These are phyloP conservation scores for Cerastis rubricosa DNA, from an alignment of 2,888 invertebrate species.

Conservation along the genomic window DNA sequence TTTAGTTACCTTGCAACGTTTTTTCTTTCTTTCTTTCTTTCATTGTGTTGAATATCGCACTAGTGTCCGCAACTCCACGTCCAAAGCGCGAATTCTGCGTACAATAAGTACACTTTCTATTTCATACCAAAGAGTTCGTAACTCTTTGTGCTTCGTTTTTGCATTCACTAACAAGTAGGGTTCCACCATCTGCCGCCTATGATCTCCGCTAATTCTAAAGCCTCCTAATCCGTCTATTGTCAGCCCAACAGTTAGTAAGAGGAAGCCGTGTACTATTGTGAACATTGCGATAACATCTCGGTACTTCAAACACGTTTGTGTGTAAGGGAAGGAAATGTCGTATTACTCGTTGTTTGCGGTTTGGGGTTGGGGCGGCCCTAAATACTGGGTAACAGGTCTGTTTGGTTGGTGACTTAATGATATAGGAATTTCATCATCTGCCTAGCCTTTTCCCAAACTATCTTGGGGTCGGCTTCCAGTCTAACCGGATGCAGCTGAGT, in stretches of 20 bases:
- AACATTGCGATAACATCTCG: conserved; percentile 58
- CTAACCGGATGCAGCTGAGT: too few species aligned
- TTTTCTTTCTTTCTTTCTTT: too few species aligned
- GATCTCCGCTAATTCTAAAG: conserved; percentile 38
- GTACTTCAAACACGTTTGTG: conserved; percentile 49
- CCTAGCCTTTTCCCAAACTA: too few species aligned
- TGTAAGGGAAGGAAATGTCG: conserved; percentile 62
- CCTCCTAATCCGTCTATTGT: conserved; percentile 59
- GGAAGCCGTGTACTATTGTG: conserved; percentile 49
- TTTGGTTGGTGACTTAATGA: neutral
- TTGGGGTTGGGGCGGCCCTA: conserved; percentile 34
- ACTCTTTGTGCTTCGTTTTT: neutral
- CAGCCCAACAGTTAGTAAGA: conserved; percentile 40
- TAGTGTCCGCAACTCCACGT: neutral
- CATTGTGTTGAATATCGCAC: neutral
- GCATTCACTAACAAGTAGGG: neutral
- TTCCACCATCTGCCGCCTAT: conserved; percentile 8
- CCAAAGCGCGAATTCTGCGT: neutral
- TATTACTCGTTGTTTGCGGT: conserved; percentile 52
- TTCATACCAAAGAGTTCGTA: neutral
- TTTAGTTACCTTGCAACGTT: neutral
- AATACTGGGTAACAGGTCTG: conserved; percentile 28
- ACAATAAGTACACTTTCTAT: neutral
- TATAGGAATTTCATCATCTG: too few species aligned
- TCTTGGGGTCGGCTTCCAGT: too few species aligned